A percentile compares a stretch with the other conserved stretches of the same genome.
phyloP scores from a whole-genome alignment of 1,140 invertebrate genomes.

The Lysiphlebus fabarum region DNA sequence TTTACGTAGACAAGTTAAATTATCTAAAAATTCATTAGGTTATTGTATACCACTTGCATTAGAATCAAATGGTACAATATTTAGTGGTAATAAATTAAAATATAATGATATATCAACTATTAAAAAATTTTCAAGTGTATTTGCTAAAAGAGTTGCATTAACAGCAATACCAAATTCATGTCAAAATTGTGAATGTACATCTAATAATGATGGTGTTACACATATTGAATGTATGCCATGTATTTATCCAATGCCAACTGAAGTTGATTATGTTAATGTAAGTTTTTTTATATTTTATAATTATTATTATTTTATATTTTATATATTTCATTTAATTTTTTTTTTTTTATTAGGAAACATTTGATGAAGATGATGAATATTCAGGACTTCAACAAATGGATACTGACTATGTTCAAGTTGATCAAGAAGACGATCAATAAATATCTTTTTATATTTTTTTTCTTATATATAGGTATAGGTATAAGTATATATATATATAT shows the following conservation, averaged over 20 bases:
- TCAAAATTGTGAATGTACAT: slow-evolving; percentile 72
- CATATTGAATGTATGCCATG: slow-evolving; percentile 65
- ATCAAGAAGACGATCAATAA: slow-evolving; percentile 43
- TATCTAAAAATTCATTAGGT: slow-evolving; percentile 72
- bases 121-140: slow-evolving; percentile 68
- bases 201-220: slow-evolving; percentile 63
- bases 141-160: slow-evolving; percentile 65
- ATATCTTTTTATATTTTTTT: too few relatives aligned
- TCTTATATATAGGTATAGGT: too few relatives aligned
- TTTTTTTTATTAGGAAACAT: slow-evolving; percentile 45
- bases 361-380: slow-evolving; percentile 47
- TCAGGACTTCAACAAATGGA: slow-evolving; percentile 42
- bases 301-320: slow-evolving; percentile 24
- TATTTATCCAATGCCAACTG: slow-evolving; percentile 53
- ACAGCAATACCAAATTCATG: slow-evolving; percentile 63
- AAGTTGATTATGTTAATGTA: slow-evolving; percentile 57
- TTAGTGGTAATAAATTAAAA: slow-evolving; percentile 62
- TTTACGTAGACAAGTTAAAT: slow-evolving; percentile 67
- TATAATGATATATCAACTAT: slow-evolving; percentile 58
- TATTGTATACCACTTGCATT: slow-evolving; percentile 77
- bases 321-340: slow-evolving; percentile 18
- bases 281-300: background rate
- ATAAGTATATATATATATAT: too few relatives aligned
- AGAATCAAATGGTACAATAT: slow-evolving; percentile 78
- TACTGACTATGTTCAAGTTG: slow-evolving; percentile 43